Evolutionary conservation across 2,888 invertebrate genomes (phyloP).

Genomic region (Microctonus aethiopoides): DNA sequence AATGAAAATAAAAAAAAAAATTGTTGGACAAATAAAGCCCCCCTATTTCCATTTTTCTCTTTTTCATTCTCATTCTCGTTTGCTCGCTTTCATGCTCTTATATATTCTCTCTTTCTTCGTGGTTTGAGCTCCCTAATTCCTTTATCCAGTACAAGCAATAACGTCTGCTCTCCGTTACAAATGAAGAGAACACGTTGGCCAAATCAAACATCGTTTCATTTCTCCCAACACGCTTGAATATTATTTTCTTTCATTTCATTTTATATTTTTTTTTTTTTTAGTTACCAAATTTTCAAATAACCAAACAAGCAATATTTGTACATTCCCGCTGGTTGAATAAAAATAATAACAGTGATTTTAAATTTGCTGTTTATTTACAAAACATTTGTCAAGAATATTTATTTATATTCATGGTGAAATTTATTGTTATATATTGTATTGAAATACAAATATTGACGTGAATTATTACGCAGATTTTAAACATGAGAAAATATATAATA

Average conservation of each 20-base stretch:
- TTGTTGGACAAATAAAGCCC: conserved; percentile 5
- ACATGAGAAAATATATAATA: no score
- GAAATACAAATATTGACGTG: neutral
- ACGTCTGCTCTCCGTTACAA: neutral
- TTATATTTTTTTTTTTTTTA: neutral
- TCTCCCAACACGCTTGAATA: neutral
- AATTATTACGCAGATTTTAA: neutral
- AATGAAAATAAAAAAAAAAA: no score
- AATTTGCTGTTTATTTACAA: neutral
- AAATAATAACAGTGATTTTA: neutral
- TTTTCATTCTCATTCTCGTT: neutral
- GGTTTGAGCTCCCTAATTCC: no score
- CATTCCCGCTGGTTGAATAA: neutral
- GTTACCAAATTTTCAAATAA: conserved; percentile 12
- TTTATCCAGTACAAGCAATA: neutral
- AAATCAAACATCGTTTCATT: conserved; percentile 22
- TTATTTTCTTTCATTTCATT: neutral
- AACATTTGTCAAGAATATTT: neutral
- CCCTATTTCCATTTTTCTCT: neutral
- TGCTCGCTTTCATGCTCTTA: no score
- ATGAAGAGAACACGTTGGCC: neutral
- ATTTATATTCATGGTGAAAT: neutral
- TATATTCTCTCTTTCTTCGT: no score
- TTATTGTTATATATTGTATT: neutral
- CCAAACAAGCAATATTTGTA: conserved; percentile 4